Base-by-base conservation (phyloP, 2,888 invertebrate genomes). In the Oegoconia quadripuncta region DNA sequence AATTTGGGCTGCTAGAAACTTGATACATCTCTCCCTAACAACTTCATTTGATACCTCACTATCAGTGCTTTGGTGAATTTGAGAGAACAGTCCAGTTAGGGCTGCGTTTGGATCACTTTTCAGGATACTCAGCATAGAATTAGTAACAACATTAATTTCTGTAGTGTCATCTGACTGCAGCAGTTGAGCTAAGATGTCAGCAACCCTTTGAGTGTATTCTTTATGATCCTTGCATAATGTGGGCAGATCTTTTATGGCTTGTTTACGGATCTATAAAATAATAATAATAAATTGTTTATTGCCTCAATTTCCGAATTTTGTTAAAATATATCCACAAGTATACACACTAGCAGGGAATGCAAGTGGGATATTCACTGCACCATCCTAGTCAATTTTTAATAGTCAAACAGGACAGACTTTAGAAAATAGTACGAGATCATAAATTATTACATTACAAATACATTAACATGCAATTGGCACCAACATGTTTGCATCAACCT, bases 201-300 rank as follows among this genome's bases (percentile, higher is more conserved):
- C 95, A 59, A 98, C 94, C 75, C 94, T 93, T 22, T 92, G 90
- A 1, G 97, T 92, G 64, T 95, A 93, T 49, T 94, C 94, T 51
- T 93, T 93, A 42, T 92, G 92, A 52, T 94, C 95, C 74, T 95
- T 95, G 66, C 97, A 97, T 41, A 98, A 86, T 27, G 91, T 88
- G 8, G 97, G 96, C 45, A 99, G 87, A 68, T 96, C 95, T 80
- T 96, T 97, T 52, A 97, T 97, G 9, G 97, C 97, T 88, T 96
- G 96, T 64, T 97, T 97, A 13, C 97, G 90, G 59, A 97, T 97
- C 97, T 97, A 68, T 34, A 74, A 71, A 43, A 9, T 28, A 27
- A 28, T 16, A 17, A 13, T 20, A 59, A 2, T 49, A n/a, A n/a
- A n/a, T n/a, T n/a, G n/a, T n/a, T n/a, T n/a, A n/a, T n/a, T n/a